Base-by-base conservation (phyloP, 1,140 invertebrate genomes). In the Papilio xuthus region DNA sequence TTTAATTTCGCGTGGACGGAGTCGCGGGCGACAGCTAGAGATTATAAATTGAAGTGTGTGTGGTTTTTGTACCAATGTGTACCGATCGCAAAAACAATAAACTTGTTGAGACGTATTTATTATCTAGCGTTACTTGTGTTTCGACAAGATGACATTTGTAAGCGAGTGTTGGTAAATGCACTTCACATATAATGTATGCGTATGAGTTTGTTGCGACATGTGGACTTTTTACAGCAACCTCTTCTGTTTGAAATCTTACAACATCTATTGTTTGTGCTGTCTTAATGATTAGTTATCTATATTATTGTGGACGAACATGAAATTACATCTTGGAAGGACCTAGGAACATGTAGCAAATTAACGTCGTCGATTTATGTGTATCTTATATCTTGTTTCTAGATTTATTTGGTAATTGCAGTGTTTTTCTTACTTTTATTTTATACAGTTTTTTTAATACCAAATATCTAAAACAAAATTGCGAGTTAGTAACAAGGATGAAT, bases 111-210 rank as follows among this genome's bases (percentile, higher is more conserved):
- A 67, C 6, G 60, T 15, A 67, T 67, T 67, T 67, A 28, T 67
- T 67, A 26, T 28, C 26, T 15, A 13, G 28, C 23, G 60, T 67
- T 67, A 67, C 60, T 67, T 67, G 60, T 28, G 60, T 67, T 67
- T 67, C 60, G 60, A 67, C 60, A 67, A 28, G 60, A 67, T 67
- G 60, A 67, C 26, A 67, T 67, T 67, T 67, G 60, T 67, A 28
- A 28, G 60, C 26, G 26, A 67, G 60, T 67, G 60, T 67, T 67
- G 18, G 60, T 13, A 67, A 67, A 67, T 67, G 60, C 60, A 67
- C 26, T 67, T 28, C 60, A 26, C 26, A 67, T 18, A 50, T 67
- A 67, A 67, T 67, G 60, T 67, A 15, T 67, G 60, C 7, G 26
- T 28, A 28, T 26, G 7, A 12, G 4, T 28, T 56, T 56, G 53